Evolutionary conservation across 2,113 vertebrate species (phyloP).

Genomic region (Brachirus orientalis): DNA sequence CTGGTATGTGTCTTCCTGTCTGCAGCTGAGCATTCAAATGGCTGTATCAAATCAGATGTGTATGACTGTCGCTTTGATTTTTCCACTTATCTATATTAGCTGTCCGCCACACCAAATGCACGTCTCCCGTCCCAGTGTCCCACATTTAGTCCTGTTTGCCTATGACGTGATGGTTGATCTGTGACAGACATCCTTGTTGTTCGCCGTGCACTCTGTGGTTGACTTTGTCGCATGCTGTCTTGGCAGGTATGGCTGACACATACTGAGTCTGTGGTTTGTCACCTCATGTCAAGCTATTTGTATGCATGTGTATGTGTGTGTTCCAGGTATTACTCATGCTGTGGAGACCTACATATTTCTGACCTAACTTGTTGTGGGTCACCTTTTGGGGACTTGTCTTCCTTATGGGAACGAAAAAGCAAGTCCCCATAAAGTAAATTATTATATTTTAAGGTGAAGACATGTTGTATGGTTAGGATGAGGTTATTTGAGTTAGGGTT

Average conservation of each 20-base stretch:
- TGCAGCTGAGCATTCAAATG: slow-evolving; percentile 31
- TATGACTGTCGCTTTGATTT: slow-evolving; percentile 75
- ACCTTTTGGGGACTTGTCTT: too few relatives aligned
- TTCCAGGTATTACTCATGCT: too few relatives aligned
- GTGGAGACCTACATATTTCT: too few relatives aligned
- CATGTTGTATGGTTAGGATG: too few relatives aligned
- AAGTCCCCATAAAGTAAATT: too few relatives aligned
- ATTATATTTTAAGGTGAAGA: too few relatives aligned
- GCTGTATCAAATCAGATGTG: slow-evolving; percentile 70
- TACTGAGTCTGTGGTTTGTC: slow-evolving; percentile 25
- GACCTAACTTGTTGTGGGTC: too few relatives aligned
- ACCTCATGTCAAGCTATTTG: slow-evolving; percentile 16
- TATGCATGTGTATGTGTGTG: background rate
- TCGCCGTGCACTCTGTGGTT: slow-evolving; percentile 8
- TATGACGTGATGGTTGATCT: slow-evolving; percentile 18
- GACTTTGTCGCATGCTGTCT: slow-evolving; percentile 14
- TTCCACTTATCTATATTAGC: slow-evolving; percentile 69
- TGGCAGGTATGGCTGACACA: background rate
- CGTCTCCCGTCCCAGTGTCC: slow-evolving; percentile 20
- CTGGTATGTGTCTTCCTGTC: slow-evolving; percentile 47
- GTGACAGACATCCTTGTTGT: slow-evolving; percentile 18
- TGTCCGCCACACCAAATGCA: slow-evolving; percentile 46
- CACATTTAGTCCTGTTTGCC: slow-evolving; percentile 30
- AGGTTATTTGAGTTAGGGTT: too few relatives aligned
- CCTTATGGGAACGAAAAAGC: too few relatives aligned